Conservation (phyloP, 2,888 invertebrate species). For the Rosalia funebris region DNA sequence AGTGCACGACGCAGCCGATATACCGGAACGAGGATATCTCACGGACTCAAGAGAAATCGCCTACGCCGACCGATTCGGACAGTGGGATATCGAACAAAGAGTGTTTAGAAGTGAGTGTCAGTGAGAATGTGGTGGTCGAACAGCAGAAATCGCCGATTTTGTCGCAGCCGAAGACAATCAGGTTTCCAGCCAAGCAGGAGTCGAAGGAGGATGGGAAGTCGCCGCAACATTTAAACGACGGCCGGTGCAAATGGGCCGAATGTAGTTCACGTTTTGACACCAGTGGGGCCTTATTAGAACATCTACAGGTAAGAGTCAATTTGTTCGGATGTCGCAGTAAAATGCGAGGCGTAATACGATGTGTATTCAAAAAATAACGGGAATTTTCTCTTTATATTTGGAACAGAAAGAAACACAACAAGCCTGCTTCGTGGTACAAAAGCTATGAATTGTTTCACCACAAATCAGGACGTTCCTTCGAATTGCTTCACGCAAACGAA, state of each 20-base stretch:
- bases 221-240: slow-evolving; percentile 57
- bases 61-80: slow-evolving; percentile 58
- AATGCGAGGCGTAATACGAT: neutral
- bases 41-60: slow-evolving; percentile 39
- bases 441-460: too few relatives aligned
- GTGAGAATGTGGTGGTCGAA: slow-evolving; percentile 51
- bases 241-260: slow-evolving; percentile 83
- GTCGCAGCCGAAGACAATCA: slow-evolving; percentile 83
- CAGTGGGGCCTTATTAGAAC: slow-evolving; percentile 84
- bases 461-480: too few relatives aligned
- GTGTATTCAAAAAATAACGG: too few relatives aligned
- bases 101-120: slow-evolving; percentile 56
- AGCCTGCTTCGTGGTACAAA: too few relatives aligned
- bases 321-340: neutral
- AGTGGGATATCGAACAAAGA: slow-evolving; percentile 57
- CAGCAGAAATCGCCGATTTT: slow-evolving; percentile 78
- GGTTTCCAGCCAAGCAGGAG: slow-evolving; percentile 75
- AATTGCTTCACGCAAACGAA: too few relatives aligned
- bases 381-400: too few relatives aligned
- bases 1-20: slow-evolving; percentile 42
- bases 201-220: slow-evolving; percentile 56
- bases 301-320: slow-evolving; percentile 77
- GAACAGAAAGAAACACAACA: too few relatives aligned
- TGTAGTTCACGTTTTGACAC: slow-evolving; percentile 83
- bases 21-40: slow-evolving; percentile 36